Evolutionary conservation across 2,888 invertebrate genomes (phyloP), one percentile per base, ranked within the genome.

Genomic region (Plagiodera versicolora): DNA sequence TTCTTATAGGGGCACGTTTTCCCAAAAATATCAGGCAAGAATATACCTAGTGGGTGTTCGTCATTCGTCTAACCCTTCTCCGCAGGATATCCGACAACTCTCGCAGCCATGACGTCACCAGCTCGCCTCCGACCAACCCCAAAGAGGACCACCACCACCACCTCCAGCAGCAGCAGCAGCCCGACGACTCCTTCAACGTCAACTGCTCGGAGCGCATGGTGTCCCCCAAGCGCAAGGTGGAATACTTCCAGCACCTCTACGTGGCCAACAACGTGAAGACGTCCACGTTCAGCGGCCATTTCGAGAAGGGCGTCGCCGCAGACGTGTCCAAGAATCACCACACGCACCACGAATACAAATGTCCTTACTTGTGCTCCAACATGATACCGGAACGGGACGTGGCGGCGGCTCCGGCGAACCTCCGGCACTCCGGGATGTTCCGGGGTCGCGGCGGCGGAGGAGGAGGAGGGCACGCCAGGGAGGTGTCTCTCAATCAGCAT

Each of bases 331-430:
- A 70, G 45, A 75, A 72, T n/a, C n/a, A n/a, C 24, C 74, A 68
- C 54, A 75, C 68, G 51, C 71, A 74, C 52, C 75, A 76, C 11
- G 74, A 72, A 47, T 61, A 63, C 28, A 77, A 75, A 56, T 75
- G 74, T 51, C 73, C 69, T 60, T 74, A 75, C 52, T 67, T 66
- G 10, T 74, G 76, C 58, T 70, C 74, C 4, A 77, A 81, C 71
- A 83, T 84, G 83, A 82, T 84, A 19, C 83, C 84, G 11, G 84
- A 84, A 76, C 77, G 83, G 59, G 84, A 84, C 69, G 81, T 84
- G 58, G 81, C 77, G 11, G 77, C 79, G 32, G 8, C 28, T 28
- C 11, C 39, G 14, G 39, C 14, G 3, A 39, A 39, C 14, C 4
- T 39, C 1, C 1, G 39, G 2, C 4, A 14, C 32, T 74, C 74